phyloP scores from a whole-genome alignment of 2,797 vertebrate genomes.

The Acomys russatus region DNA sequence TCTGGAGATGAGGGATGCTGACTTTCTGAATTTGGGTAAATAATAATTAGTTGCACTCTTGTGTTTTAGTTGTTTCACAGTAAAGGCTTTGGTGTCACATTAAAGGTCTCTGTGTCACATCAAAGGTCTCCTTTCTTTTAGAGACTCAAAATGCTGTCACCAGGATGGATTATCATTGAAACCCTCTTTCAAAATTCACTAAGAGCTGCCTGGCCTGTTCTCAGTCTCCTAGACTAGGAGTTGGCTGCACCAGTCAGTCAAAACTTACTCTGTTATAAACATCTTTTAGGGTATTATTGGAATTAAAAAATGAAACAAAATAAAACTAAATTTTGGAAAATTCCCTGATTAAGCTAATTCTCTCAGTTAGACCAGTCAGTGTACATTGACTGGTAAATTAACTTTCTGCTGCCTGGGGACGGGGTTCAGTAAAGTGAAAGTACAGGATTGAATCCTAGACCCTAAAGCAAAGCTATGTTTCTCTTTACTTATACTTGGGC shows the following conservation, averaged over 20 bases:
- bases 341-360: neutral
- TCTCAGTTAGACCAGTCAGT: neutral
- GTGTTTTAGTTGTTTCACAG: neutral
- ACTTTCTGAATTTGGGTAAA: neutral
- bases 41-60: neutral
- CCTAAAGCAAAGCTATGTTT: neutral
- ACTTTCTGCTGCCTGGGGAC: neutral
- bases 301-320: conserved; percentile 65
- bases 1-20: neutral
- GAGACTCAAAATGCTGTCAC: neutral
- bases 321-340: conserved; percentile 29
- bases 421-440: neutral
- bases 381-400: conserved; percentile 20
- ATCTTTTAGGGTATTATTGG: conserved; percentile 50
- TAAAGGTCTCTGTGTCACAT: neutral
- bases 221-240: neutral
- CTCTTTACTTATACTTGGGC: neutral
- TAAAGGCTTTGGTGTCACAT: neutral
- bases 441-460: neutral
- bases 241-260: neutral
- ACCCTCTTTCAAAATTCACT: neutral
- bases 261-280: neutral
- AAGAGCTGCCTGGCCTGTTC: neutral
- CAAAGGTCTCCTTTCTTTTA: neutral
- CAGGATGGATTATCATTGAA: neutral